Percentiles rank a stretch among this genome's conserved stretches.
Conservation (phyloP, 2,888 invertebrate species). For the Heliothis peltigera region DNA sequence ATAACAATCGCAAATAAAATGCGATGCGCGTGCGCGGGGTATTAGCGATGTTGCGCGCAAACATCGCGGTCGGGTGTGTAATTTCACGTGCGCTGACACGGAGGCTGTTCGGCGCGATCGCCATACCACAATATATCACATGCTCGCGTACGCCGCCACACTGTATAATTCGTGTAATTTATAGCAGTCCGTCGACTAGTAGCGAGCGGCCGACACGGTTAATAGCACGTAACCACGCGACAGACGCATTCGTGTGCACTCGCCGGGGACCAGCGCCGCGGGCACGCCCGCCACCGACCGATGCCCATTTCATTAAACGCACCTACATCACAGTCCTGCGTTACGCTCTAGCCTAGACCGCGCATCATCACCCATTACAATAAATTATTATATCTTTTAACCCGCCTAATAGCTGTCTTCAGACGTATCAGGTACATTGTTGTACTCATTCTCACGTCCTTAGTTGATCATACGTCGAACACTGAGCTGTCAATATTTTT, state of each 20-base stretch:
- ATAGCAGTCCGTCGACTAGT: conserved; percentile 82
- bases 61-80: conserved; percentile 82
- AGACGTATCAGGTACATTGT: conserved; percentile 1
- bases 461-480: background rate
- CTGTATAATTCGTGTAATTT: conserved; percentile 89
- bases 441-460: conserved; percentile 3
- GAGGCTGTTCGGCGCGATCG: conserved; percentile 73
- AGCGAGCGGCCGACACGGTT: conserved; percentile 80
- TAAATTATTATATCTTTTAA: conserved; percentile 41
- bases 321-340: conserved; percentile 67
- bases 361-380: conserved; percentile 44
- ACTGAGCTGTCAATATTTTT: conserved; percentile 31
- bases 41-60: conserved; percentile 81
- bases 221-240: conserved; percentile 88
- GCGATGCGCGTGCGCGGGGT: conserved; percentile 69
- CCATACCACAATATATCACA: conserved; percentile 88
- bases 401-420: conserved; percentile 31
- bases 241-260: conserved; percentile 76
- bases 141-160: conserved; percentile 78
- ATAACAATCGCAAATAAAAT: conserved; percentile 85
- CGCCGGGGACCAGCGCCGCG: conserved; percentile 60
- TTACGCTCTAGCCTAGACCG: conserved; percentile 61
- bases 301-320: conserved; percentile 74
- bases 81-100: conserved; percentile 86
- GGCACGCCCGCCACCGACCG: conserved; percentile 62